Percentiles rank a stretch among this genome's conserved stretches.
These are phyloP conservation scores for Oscheius sp. DNA, from an alignment of 2,888 invertebrate species.

Conservation along the genomic window DNA sequence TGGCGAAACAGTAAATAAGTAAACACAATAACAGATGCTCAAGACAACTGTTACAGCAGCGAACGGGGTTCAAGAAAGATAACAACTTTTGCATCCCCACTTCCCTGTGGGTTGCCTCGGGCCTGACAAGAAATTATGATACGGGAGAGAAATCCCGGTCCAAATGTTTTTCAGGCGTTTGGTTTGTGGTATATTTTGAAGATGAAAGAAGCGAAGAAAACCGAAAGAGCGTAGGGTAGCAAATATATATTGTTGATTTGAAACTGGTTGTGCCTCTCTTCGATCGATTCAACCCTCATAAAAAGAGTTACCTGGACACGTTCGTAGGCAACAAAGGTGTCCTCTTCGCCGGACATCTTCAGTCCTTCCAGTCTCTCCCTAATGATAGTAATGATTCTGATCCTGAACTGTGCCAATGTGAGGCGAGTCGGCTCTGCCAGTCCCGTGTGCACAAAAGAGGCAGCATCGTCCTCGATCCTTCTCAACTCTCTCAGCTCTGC, in stretches of 20 bases:
- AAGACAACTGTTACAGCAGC: no score
- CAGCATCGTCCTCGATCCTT: constrained; percentile 17
- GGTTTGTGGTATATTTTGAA: no score
- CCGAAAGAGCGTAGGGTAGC: no score
- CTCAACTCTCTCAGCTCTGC: constrained; percentile 21
- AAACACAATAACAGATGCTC: neutral
- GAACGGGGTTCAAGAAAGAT: neutral
- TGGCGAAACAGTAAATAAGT: neutral
- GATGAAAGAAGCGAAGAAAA: no score
- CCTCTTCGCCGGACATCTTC: constrained; percentile 62
- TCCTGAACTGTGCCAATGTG: constrained; percentile 42
- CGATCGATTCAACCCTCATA: constrained; percentile 12
- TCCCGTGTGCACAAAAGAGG: constrained; percentile 40
- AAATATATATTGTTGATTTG: constrained; percentile 1
- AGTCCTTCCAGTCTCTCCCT: constrained; percentile 54
- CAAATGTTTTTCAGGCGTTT: no score
- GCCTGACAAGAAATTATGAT: no score
- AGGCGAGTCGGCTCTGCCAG: constrained; percentile 43
- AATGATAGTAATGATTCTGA: constrained; percentile 42
- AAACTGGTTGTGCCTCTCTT: constrained; percentile 14
- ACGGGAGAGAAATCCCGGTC: no score
- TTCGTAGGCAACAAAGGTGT: constrained; percentile 55
- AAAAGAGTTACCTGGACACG: constrained; percentile 53
- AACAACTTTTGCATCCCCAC: neutral
- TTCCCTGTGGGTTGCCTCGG: neutral